Base-by-base conservation (phyloP, 2,113 vertebrate genomes). In the Triplophysa tibetana region DNA sequence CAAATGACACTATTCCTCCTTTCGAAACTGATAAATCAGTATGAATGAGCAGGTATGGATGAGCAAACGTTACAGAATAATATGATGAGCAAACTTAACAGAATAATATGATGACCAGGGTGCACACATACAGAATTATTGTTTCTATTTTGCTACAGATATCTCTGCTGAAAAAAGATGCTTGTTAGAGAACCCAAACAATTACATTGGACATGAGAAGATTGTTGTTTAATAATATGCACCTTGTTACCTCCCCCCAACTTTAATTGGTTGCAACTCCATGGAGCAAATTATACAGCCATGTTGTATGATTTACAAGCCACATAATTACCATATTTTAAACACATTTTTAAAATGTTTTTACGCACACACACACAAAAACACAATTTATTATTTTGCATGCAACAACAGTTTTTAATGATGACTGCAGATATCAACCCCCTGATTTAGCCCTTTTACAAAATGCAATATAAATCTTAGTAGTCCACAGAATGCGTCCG, bases 1-100 rank as follows among this genome's bases (percentile, higher is more conserved):
- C 26, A 54, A 38, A 9, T 56, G 24, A 41, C 72, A 77, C 65
- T 33, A 76, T 72, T 63, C 58, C 26, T 69, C 64, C 26, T 58
- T 68, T 77, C 52, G 77, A 41, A 45, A 38, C 33, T 7, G 33
- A 38, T 38, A 38, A 38, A 38, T 38, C 6, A 7, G 5, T 21
- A n/a, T 3, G 33, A 38, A 60, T 4, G 26, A 80, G 24, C 41
- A 62, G 64, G 29, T 68, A 61, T 41, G 70, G 14, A 14, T 50
- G 14, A 62, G 24, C 70, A 65, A 24, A 24, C 2, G 26, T 41
- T 77, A 29, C 29, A 4, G 29, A 29, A 29, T 29, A 29, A 29
- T 29, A 29, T 29, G 26, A 29, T 29, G 29, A 23, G 6, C 38
- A 75, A 78, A 81, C 24, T 56, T 48, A 45, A 54, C 7, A 56